These are phyloP conservation scores for Scaptomyza reducta DNA, from an alignment of 2,888 invertebrate genomes.

Conservation along the genomic window DNA sequence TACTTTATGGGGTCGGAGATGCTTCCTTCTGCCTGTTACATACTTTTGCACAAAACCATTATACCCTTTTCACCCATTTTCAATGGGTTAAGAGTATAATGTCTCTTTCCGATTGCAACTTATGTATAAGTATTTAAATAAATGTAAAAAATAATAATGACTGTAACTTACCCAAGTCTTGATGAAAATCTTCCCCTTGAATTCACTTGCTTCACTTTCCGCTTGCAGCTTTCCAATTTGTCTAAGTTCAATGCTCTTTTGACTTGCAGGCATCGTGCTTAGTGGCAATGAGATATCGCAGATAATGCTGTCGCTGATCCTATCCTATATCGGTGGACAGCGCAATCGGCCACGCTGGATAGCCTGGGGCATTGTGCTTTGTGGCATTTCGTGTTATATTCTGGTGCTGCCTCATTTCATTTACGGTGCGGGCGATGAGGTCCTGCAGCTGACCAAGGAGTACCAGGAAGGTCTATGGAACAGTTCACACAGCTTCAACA, in stretches of 20 bases:
- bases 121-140: no score
- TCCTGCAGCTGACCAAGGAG: slow-evolving; percentile 83
- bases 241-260: background rate
- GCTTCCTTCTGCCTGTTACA: no score
- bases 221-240: no score
- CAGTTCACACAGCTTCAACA: slow-evolving; percentile 29
- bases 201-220: background rate
- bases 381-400: slow-evolving; percentile 87
- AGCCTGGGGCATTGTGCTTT: slow-evolving; percentile 87
- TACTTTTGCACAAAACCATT: no score
- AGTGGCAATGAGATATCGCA: slow-evolving; percentile 90
- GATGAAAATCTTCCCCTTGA: background rate
- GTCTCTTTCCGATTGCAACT: no score
- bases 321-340: slow-evolving; percentile 88
- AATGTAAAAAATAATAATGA: background rate
- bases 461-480: slow-evolving; percentile 69
- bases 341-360: slow-evolving; percentile 89
- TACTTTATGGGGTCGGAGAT: no score
- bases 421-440: slow-evolving; percentile 86
- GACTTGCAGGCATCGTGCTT: slow-evolving; percentile 86
- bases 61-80: no score
- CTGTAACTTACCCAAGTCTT: background rate
- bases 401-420: slow-evolving; percentile 87
- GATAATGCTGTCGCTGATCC: slow-evolving; percentile 86
- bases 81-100: no score